Evolutionary conservation across 2,888 invertebrate genomes (phyloP).

Genomic region (Eristalinus sepulchralis): DNA sequence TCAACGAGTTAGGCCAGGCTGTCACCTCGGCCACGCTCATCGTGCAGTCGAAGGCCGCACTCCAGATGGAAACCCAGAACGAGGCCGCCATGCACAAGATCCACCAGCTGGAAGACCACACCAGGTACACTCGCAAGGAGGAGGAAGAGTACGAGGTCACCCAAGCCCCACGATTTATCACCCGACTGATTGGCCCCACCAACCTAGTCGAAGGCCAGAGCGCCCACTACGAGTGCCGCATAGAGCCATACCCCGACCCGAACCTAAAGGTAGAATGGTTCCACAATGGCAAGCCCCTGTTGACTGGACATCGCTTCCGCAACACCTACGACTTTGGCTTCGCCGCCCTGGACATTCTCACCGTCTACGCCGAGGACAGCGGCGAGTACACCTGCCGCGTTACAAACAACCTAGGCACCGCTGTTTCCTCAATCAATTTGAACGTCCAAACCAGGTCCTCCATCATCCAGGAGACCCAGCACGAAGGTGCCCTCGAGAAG

Average conservation of each 20-base stretch:
- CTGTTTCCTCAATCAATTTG: slow-evolving; percentile 89
- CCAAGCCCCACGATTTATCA: slow-evolving; percentile 92
- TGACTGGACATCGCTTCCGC: slow-evolving; percentile 94
- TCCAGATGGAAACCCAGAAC: slow-evolving; percentile 94
- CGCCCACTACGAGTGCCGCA: slow-evolving; percentile 95
- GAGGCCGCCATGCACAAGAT: slow-evolving; percentile 94
- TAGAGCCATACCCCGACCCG: slow-evolving; percentile 95
- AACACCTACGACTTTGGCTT: slow-evolving; percentile 98
- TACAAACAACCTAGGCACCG: slow-evolving; percentile 92
- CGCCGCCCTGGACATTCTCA: slow-evolving; percentile 96
- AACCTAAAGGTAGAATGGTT: slow-evolving; percentile 95
- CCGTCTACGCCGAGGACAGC: slow-evolving; percentile 96
- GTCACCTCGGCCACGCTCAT: slow-evolving; percentile 95
- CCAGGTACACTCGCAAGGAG: slow-evolving; percentile 89
- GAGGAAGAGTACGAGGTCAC: slow-evolving; percentile 90
- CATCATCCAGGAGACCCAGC: slow-evolving; percentile 94
- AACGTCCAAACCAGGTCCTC: slow-evolving; percentile 91
- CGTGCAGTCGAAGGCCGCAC: slow-evolving; percentile 93
- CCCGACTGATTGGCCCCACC: slow-evolving; percentile 92
- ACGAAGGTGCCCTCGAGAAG: slow-evolving; percentile 95
- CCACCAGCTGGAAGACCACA: slow-evolving; percentile 91
- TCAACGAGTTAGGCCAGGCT: slow-evolving; percentile 96
- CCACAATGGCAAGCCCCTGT: slow-evolving; percentile 94
- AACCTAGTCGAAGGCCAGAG: slow-evolving; percentile 93
- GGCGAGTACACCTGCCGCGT: slow-evolving; percentile 95